These are phyloP conservation scores for Trididemnum clinides DNA, from an alignment of 23 tunicate genomes.

Conservation along the genomic window DNA sequence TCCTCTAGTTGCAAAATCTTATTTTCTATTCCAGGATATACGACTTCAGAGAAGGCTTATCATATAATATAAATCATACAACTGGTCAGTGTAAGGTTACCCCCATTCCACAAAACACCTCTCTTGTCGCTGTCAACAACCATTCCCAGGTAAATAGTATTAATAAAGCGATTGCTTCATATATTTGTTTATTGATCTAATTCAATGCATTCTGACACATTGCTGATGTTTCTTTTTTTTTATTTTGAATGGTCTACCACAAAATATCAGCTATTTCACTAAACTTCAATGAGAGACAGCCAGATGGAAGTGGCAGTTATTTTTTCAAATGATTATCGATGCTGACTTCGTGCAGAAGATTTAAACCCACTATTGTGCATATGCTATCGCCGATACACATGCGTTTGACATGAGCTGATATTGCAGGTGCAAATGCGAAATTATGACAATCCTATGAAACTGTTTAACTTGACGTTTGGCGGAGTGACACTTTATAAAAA, in stretches of 20 bases:
- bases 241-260: no score
- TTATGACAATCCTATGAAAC: neutral
- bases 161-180: neutral
- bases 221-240: no score
- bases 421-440: neutral
- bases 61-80: neutral
- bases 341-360: no score
- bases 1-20: no score
- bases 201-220: no score
- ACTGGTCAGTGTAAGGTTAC: neutral
- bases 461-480: neutral
- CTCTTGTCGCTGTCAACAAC: neutral
- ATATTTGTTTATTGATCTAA: no score
- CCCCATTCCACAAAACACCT: neutral
- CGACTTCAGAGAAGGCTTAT: conserved; percentile 14
- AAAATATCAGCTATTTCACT: no score
- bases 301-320: no score
- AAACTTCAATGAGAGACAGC: no score
- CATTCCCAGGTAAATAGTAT: neutral
- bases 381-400: neutral
- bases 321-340: no score
- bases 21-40: neutral
- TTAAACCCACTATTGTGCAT: no score
- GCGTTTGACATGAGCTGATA: neutral
- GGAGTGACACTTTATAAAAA: neutral